Conservation (phyloP, 2,797 vertebrate species). For the Macropus fuliginosus region DNA sequence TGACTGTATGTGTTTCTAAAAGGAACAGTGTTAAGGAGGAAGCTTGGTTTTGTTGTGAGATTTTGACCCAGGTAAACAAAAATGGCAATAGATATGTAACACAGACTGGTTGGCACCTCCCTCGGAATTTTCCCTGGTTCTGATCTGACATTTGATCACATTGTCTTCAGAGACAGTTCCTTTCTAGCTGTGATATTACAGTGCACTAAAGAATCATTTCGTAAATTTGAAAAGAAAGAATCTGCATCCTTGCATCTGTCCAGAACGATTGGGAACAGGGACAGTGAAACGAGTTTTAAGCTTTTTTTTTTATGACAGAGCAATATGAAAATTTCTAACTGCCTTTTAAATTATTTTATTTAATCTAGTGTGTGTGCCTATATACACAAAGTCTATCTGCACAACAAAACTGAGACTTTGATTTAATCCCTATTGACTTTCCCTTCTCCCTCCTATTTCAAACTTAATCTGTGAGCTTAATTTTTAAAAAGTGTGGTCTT, state of each 20-base stretch:
- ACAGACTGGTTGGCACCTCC: conserved; percentile 62
- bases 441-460: conserved; percentile 56
- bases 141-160: conserved; percentile 61
- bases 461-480: conserved; percentile 74
- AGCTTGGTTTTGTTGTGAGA: conserved; percentile 63
- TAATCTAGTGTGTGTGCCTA: conserved; percentile 77
- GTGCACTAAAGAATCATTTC: neutral
- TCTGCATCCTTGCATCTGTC: conserved; percentile 15
- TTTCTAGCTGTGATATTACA: conserved; percentile 47
- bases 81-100: conserved; percentile 54
- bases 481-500: conserved; percentile 75
- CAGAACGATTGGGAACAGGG: conserved; percentile 49
- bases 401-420: conserved; percentile 56
- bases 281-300: conserved; percentile 54
- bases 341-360: conserved; percentile 74
- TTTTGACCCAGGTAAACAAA: conserved; percentile 65
- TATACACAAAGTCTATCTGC: conserved; percentile 74
- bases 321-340: conserved; percentile 72
- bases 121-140: conserved; percentile 55
- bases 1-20: conserved; percentile 27
- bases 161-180: conserved; percentile 22
- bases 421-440: conserved; percentile 73
- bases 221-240: conserved; percentile 18
- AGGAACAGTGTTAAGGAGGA: conserved; percentile 48
- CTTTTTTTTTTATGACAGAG: conserved; percentile 74